Percentiles rank a stretch among this genome's conserved stretches.
phyloP scores from a whole-genome alignment of 2,113 vertebrate genomes.

The Perca schrenkii region DNA sequence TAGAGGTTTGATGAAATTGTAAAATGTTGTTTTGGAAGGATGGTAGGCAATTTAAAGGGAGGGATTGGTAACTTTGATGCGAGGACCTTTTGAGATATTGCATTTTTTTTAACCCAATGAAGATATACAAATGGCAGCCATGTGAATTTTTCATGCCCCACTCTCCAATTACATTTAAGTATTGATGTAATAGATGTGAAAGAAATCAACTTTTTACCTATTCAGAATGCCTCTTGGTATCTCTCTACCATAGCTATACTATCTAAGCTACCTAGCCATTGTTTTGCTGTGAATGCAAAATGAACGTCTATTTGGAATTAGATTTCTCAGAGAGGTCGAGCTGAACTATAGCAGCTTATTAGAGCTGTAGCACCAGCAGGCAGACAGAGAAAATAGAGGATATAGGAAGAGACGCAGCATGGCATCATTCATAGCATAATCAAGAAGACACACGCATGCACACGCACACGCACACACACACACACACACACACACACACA shows the following conservation, averaged over 20 bases:
- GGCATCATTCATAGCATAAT: conserved; percentile 24
- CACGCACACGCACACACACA: not conserved
- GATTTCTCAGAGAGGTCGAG: not conserved
- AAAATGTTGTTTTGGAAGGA: too few species aligned
- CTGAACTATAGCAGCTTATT: conserved; percentile 40
- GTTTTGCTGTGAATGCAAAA: not conserved
- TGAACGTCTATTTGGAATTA: not conserved
- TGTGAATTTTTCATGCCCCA: not conserved
- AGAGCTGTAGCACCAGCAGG: conserved; percentile 20
- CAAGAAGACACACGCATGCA: not conserved
- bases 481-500: not conserved
- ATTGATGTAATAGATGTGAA: not conserved
- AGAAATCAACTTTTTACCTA: not conserved
- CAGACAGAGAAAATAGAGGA: not conserved
- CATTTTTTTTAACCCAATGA: not conserved
- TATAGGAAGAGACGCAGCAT: conserved; percentile 21
- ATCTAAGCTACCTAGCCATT: not conserved
- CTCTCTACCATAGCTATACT: too few species aligned
- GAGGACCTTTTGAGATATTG: not conserved
- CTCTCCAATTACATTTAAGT: not conserved
- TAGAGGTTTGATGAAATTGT: not conserved
- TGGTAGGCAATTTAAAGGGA: too few species aligned
- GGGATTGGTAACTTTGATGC: too few species aligned
- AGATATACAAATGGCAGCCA: not conserved
- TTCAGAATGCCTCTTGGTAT: conserved; percentile 2